Conservation (phyloP, 2,797 vertebrate genomes). For the Diglossa cyanea region DNA sequence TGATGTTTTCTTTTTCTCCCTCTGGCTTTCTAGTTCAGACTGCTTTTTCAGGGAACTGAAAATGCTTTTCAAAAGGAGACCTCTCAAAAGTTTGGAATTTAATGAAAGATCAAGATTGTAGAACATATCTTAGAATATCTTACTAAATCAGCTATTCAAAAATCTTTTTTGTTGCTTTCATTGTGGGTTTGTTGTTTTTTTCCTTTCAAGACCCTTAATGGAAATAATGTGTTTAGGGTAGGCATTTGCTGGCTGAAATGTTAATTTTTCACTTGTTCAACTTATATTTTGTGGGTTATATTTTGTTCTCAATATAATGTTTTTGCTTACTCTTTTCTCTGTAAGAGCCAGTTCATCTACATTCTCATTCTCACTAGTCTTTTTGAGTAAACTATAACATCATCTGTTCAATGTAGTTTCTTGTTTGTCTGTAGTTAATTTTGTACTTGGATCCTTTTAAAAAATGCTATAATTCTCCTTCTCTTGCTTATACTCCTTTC, state of each 20-base stretch:
- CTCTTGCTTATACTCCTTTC: background rate
- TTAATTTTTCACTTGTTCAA: background rate
- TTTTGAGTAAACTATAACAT: background rate
- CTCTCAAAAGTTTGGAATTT: background rate
- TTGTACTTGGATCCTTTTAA: background rate
- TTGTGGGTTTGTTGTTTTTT: background rate
- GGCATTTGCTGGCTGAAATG: background rate
- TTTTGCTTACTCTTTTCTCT: background rate
- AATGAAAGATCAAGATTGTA: background rate
- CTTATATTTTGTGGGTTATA: background rate
- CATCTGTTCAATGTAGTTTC: background rate
- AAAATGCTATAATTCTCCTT: background rate
- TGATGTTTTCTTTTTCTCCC: background rate
- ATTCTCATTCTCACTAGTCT: background rate
- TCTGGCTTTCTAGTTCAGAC: background rate
- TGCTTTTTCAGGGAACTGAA: background rate
- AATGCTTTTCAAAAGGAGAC: background rate
- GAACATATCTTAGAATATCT: background rate
- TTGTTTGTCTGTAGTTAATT: background rate
- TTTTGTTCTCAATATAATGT: background rate
- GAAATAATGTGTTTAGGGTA: background rate
- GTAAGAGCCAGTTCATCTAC: background rate
- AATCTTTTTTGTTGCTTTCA: background rate
- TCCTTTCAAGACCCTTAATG: background rate
- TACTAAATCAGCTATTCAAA: background rate